A percentile compares a stretch with the other conserved stretches of the same genome.
Conservation (phyloP, 1,140 invertebrate species). For the Chionoecetes opilio region DNA sequence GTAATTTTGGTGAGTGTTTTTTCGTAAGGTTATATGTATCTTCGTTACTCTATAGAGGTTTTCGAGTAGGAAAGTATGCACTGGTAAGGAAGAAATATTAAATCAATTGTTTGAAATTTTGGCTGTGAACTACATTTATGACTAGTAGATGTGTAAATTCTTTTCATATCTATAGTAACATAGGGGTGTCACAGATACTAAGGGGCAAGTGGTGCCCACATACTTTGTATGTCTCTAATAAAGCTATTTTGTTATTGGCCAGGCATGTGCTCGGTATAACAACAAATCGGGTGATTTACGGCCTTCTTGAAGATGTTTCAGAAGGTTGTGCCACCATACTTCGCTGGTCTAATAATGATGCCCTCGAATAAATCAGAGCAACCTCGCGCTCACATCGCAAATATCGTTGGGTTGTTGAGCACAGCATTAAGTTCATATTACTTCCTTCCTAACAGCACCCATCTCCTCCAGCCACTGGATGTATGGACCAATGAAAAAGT, state of each 20-base stretch:
- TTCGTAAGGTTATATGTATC: too few species aligned
- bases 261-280: slow-evolving; percentile 42
- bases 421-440: too few species aligned
- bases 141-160: slow-evolving; percentile 33
- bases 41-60: too few species aligned
- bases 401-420: slow-evolving; percentile 12
- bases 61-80: too few species aligned
- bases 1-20: too few species aligned
- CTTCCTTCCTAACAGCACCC: too few species aligned
- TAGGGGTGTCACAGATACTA: slow-evolving; percentile 14
- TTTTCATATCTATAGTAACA: slow-evolving; percentile 14
- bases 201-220: slow-evolving; percentile 37
- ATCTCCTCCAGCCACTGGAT: too few species aligned
- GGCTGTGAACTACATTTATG: too few species aligned
- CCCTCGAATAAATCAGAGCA: slow-evolving; percentile 34
- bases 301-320: slow-evolving; percentile 1
- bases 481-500: too few species aligned
- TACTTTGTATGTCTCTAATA: background rate
- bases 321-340: slow-evolving; percentile 40
- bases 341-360: slow-evolving; percentile 1
- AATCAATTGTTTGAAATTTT: slow-evolving; percentile 35
- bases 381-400: background rate
- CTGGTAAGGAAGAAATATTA: too few species aligned
- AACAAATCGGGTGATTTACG: slow-evolving; percentile 40
- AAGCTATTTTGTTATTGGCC: background rate